Evolutionary conservation across 2,888 invertebrate genomes (phyloP).

Genomic region (Clanis bilineata): DNA sequence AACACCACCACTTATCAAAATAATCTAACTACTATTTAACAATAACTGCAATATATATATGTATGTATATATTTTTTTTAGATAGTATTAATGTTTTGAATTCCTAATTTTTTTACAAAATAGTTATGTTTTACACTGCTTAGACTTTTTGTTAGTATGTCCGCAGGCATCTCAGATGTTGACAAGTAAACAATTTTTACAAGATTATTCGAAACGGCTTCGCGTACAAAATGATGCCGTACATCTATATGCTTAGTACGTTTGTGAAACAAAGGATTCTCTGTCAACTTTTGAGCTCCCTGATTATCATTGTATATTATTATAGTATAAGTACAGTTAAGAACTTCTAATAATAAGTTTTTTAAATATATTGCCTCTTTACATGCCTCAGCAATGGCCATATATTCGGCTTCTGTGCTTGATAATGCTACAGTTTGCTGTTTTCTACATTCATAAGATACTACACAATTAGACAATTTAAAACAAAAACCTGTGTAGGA

Average conservation of each 20-base stretch:
- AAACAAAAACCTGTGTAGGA: conserved; percentile 24
- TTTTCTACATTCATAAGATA: conserved; percentile 23
- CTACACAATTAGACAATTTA: conserved; percentile 4
- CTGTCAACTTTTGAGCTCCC: background rate
- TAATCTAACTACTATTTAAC: too few species aligned
- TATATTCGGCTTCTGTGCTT: background rate
- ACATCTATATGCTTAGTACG: background rate
- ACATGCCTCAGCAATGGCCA: background rate
- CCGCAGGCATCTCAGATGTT: background rate
- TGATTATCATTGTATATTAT: background rate
- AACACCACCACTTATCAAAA: too few species aligned
- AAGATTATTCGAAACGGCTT: too few species aligned
- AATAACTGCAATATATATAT: too few species aligned
- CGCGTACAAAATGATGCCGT: background rate
- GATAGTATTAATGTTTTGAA: background rate
- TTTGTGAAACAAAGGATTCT: background rate
- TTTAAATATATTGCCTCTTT: background rate
- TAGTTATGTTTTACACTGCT: background rate
- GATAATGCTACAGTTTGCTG: background rate
- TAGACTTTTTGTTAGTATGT: background rate
- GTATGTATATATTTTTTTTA: too few species aligned
- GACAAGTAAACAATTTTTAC: background rate
- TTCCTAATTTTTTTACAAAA: background rate
- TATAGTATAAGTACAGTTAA: background rate
- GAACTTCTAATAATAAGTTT: background rate